These are phyloP conservation scores for Palaemon carinicauda DNA, from an alignment of 1,140 invertebrate species.

Conservation along the genomic window DNA sequence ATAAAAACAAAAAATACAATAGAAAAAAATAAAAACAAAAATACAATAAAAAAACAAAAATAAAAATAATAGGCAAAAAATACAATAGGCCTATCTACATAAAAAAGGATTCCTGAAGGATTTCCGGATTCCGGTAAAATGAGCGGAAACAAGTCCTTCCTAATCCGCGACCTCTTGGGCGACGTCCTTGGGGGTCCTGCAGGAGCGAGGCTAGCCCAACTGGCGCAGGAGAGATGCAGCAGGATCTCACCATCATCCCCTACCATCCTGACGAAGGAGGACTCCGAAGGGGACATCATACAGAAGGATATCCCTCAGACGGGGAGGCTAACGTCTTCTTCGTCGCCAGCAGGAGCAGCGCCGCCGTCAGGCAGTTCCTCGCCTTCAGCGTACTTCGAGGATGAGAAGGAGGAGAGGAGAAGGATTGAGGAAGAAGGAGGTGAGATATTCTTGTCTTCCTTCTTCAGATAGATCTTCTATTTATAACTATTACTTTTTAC, in stretches of 20 bases:
- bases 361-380: too few relatives aligned
- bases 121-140: too few relatives aligned
- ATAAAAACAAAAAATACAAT: not conserved
- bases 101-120: too few relatives aligned
- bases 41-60: not conserved
- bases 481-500: too few relatives aligned
- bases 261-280: not conserved
- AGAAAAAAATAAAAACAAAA: not conserved
- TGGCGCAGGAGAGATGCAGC: not conserved
- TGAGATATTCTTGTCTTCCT: not conserved
- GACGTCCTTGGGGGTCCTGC: slow-evolving; percentile 20
- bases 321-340: not conserved
- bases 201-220: not conserved
- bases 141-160: slow-evolving; percentile 42
- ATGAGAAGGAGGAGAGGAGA: too few relatives aligned
- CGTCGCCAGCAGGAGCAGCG: too few relatives aligned
- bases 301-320: not conserved
- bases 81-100: not conserved
- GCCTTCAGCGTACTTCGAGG: too few relatives aligned
- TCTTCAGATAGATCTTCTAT: too few relatives aligned
- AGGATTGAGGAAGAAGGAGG: too few relatives aligned
- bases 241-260: not conserved
- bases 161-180: slow-evolving; percentile 36
- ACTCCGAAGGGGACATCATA: not conserved
- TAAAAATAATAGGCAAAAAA: not conserved